Percentiles rank a stretch among this genome's conserved stretches.
Evolutionary conservation across 2,888 invertebrate species (phyloP).

Genomic region (Galeruca laticollis): DNA sequence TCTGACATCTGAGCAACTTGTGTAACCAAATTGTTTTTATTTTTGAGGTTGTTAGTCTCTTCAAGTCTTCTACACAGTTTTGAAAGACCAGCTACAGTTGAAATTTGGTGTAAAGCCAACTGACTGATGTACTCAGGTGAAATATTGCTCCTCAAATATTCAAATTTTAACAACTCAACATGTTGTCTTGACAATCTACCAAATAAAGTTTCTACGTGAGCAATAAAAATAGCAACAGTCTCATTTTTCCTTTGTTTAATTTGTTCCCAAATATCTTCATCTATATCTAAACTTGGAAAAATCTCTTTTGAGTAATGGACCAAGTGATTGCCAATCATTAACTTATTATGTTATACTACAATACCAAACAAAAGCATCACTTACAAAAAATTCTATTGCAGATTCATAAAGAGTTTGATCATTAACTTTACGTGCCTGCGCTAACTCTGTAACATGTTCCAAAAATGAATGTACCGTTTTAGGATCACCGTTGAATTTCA

Average conservation of each 20-base stretch:
- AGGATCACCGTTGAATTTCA: slow-evolving; percentile 30
- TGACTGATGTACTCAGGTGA: slow-evolving; percentile 20
- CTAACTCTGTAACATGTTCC: slow-evolving; percentile 32
- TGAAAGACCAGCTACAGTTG: slow-evolving; percentile 14
- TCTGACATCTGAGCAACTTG: neutral
- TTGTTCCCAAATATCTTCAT: slow-evolving; percentile 26
- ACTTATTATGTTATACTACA: slow-evolving; percentile 3
- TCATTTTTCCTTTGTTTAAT: slow-evolving; percentile 23
- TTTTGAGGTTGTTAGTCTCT: slow-evolving; percentile 22
- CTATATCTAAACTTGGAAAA: slow-evolving; percentile 10
- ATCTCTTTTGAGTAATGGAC: slow-evolving; percentile 18
- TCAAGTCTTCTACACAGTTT: slow-evolving; percentile 22
- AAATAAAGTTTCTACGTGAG: slow-evolving; percentile 24
- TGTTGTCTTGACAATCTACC: neutral
- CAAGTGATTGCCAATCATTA: slow-evolving; percentile 2
- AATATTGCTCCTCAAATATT: slow-evolving; percentile 23
- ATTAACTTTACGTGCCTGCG: slow-evolving; percentile 20
- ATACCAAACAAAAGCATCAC: slow-evolving; percentile 27
- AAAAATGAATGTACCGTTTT: slow-evolving; percentile 27
- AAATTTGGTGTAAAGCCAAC: slow-evolving; percentile 17
- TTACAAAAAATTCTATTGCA: slow-evolving; percentile 30
- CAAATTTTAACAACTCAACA: neutral
- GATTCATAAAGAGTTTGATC: slow-evolving; percentile 27
- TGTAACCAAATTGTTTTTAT: neutral
- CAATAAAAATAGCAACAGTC: slow-evolving; percentile 27